Percentiles rank a stretch among this genome's conserved stretches.
Conservation (phyloP, 2,888 invertebrate species). For the Acleris emargana region DNA sequence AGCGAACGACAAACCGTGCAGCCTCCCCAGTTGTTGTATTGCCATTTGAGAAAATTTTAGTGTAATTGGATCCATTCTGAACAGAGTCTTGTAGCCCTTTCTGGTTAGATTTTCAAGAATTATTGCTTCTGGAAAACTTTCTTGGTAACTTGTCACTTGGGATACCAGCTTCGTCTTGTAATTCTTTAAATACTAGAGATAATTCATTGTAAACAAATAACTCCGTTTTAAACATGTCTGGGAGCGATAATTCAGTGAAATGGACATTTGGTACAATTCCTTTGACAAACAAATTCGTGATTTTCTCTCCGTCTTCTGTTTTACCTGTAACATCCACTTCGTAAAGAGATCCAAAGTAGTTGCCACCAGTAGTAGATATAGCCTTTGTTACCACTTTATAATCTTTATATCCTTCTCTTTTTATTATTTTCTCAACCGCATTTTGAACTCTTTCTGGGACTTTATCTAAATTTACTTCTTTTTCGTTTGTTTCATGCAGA, state of each 20-base stretch:
- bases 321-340: conserved; percentile 55
- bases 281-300: conserved; percentile 59
- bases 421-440: conserved; percentile 44
- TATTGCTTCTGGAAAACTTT: conserved; percentile 41
- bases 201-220: conserved; percentile 53
- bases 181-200: conserved; percentile 40
- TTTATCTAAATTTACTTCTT: background rate
- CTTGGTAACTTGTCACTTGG: conserved; percentile 42
- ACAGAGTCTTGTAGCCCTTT: conserved; percentile 46
- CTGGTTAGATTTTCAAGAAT: conserved; percentile 48
- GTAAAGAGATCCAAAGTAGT: conserved; percentile 53
- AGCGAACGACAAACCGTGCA: conserved; percentile 49
- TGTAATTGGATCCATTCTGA: conserved; percentile 44
- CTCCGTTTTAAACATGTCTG: conserved; percentile 46
- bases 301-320: conserved; percentile 50
- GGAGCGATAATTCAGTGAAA: conserved; percentile 41
- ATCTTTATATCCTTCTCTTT: conserved; percentile 45
- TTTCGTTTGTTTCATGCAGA: too few species aligned
- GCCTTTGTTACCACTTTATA: conserved; percentile 43
- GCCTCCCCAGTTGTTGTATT: conserved; percentile 47
- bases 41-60: conserved; percentile 47
- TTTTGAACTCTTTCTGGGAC: conserved; percentile 41
- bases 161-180: conserved; percentile 45
- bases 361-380: conserved; percentile 54
- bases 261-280: conserved; percentile 42